phyloP scores from a whole-genome alignment of 2,113 vertebrate genomes.

The Apus apus region DNA sequence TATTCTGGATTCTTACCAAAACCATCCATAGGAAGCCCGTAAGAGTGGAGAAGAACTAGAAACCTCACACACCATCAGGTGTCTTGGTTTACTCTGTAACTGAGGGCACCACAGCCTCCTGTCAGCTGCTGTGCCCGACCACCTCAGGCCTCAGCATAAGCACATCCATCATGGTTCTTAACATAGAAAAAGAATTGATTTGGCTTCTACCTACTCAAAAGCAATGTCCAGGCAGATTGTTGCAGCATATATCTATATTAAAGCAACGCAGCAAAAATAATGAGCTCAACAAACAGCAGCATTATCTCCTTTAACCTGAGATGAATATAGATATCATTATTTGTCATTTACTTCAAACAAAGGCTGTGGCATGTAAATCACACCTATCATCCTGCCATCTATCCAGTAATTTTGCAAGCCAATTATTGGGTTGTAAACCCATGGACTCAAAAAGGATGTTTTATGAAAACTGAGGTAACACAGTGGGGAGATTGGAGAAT shows the following conservation, averaged over 20 bases:
- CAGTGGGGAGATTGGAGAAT: background rate
- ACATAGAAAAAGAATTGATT: background rate
- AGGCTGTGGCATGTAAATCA: background rate
- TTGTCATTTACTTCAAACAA: background rate
- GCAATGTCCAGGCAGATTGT: background rate
- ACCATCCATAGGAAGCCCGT: background rate
- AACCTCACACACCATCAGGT: background rate
- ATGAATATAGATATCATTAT: background rate
- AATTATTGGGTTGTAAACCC: background rate
- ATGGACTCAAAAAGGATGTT: background rate
- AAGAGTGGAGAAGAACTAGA: background rate
- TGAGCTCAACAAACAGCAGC: background rate
- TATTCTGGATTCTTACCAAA: background rate
- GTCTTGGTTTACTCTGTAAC: background rate
- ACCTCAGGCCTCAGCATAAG: background rate
- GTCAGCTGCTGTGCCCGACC: background rate
- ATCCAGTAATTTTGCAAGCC: background rate
- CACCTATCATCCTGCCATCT: background rate
- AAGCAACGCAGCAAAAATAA: background rate
- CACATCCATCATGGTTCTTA: background rate
- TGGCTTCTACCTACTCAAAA: background rate
- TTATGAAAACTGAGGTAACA: background rate
- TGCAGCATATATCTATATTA: background rate
- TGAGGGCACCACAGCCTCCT: background rate
- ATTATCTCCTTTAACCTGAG: background rate